Conservation (phyloP, 2,797 vertebrate genomes). For the Eulemur albifrons region DNA sequence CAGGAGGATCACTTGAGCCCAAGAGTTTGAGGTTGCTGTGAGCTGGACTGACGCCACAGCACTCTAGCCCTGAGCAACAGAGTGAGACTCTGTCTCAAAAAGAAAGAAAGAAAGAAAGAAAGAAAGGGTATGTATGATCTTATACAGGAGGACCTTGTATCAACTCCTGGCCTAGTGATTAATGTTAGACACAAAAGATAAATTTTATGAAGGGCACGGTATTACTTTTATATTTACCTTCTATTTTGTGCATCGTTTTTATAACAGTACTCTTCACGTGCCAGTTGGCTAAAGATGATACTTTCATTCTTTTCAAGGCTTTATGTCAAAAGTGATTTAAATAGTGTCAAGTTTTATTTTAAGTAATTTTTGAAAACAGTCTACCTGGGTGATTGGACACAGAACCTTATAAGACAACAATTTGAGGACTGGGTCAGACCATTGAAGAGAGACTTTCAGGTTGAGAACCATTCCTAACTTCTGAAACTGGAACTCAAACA, state of each 20-base stretch:
- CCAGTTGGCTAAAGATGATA: background rate
- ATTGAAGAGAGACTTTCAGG: background rate
- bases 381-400: background rate
- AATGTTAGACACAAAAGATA: background rate
- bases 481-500: background rate
- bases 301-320: conserved; percentile 26
- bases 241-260: background rate
- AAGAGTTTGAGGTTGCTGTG: too few species aligned
- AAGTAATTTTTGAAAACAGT: background rate
- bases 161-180: background rate
- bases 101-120: too few species aligned
- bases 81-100: too few species aligned
- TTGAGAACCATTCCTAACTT: background rate
- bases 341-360: background rate
- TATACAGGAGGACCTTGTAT: background rate
- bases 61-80: too few species aligned
- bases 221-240: background rate
- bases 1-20: too few species aligned
- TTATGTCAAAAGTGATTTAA: conserved; percentile 17
- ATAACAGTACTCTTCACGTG: background rate
- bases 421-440: background rate
- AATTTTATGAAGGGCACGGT: background rate
- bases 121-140: background rate
- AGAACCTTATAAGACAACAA: background rate
- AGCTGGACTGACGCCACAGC: too few species aligned